Evolutionary conservation across 2,888 invertebrate species (phyloP), one percentile per base, ranked within the genome.

Genomic region (Tyria jacobaeae): DNA sequence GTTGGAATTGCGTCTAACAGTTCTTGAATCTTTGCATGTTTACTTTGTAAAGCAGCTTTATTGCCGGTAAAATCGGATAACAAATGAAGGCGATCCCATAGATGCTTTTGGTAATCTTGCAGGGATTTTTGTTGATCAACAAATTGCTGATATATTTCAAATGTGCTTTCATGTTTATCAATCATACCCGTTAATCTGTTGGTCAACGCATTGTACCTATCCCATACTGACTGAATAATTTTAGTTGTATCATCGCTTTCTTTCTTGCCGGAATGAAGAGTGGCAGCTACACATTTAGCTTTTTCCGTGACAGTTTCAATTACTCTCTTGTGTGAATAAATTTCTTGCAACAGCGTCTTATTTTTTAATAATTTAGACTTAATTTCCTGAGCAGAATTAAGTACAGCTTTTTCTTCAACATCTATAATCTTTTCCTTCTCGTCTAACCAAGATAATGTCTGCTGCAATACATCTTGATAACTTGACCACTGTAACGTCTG

Each of bases 231-330:
- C 69, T 95, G 94, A 12, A 97, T 95, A 24, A 96, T 96, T 27
- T 95, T 94, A 71, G 96, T 94, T 72, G 97, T 95, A 84, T 97
- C 96, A 35, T 94, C 91, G 51, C 88, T 93, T 72, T 95, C 95
- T 37, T 93, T 94, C 82, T 95, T 94, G 44, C 93, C 94, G 12
- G 92, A 90, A 76, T 94, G 93, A 41, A 95, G 91, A 50, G 94
- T 95, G 70, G 96, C 94, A 56, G 96, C 94, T 3, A 96, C 95
- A 21, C 95, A 95, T 73, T 96, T 96, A 0, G 98, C 98, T 87
- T 98, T 99, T 81, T 98, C 98, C 9, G 97, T 96, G 1, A 99
- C 96, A 6, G 97, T 96, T 90, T 99, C 99, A 48, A 99, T 96
- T 6, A 98, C 96, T 73, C 98, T 95, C 85, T 98, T 98, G 83